Evolutionary conservation across 2,888 invertebrate species (phyloP), one percentile per base, ranked within the genome.

Genomic region (Caenorhabditis panamensis): DNA sequence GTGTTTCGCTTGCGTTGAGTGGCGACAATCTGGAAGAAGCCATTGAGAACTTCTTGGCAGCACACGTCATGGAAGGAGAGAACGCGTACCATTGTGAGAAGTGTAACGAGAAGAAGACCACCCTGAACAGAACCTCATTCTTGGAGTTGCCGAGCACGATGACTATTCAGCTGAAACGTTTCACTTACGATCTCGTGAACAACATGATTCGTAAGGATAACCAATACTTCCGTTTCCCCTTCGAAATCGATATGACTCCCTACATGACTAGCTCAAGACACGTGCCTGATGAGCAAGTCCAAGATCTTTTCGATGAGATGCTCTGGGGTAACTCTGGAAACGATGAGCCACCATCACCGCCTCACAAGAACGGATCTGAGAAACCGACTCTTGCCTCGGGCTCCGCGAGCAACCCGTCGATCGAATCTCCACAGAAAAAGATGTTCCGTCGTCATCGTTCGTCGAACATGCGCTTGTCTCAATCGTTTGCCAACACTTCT

Each of bases 51-150:
- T 93, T 92, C 91, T 92, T 93, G 1, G 92, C 92, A 80, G 93
- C 92, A 16, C 93, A 93, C 84, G 88, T 93, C 22, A 87, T 93
- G 77, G 93, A 93, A 83, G 93, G 93, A n/a, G 93, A 92, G 84
- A 93, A 93, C 89, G 93, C 93, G 8, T 93, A 93, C 87, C 92
- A 91, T 82, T 93, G 93, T 91, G 93, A 93, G 85, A 92, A 92
- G 82, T 93, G 93, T 90, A 91, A 91, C 37, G 91, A 92, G 79
- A 93, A 93, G 44, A 81, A 81, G 31, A 92, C 92, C 78, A 91
- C 93, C 2, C 91, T 93, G 56, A 93, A 93, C 86, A 89, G 92
- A 69, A 92, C 92, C 84, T 92, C 92, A 82, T 92, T 93, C 59
- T 92, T 92, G 84, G 91, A 91, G 9, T 85, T 93, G 64, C 93